Percentiles rank a stretch among this genome's conserved stretches.
phyloP scores from a whole-genome alignment of 2,113 vertebrate species.

The Grammomys dolichurus region DNA sequence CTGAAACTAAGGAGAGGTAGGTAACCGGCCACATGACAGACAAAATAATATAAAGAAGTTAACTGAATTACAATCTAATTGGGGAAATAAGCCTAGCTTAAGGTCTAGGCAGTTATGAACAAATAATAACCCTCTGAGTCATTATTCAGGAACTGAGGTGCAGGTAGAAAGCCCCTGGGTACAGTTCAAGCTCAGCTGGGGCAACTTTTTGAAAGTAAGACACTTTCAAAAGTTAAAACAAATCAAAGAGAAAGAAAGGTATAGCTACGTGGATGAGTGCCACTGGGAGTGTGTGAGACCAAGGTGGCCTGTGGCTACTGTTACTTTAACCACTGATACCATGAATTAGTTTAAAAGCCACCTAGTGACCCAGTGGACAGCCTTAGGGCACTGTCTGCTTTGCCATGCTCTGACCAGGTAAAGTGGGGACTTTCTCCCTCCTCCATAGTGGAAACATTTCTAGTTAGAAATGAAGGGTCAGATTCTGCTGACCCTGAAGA shows the following conservation, averaged over 20 bases:
- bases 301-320: fast-evolving
- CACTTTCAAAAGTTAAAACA: neutral
- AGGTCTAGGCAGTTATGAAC: too few relatives aligned
- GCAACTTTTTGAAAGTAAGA: neutral
- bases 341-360: neutral
- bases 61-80: too few relatives aligned
- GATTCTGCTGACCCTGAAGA: neutral
- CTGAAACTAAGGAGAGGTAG: too few relatives aligned
- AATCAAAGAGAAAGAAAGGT: neutral
- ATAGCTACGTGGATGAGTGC: neutral
- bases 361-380: too few relatives aligned
- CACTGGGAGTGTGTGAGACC: too few relatives aligned
- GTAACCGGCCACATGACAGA: too few relatives aligned
- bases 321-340: neutral
- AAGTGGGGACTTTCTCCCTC: fast-evolving
- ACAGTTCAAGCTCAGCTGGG: neutral
- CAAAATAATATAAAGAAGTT: too few relatives aligned
- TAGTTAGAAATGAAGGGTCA: neutral
- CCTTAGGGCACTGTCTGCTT: neutral
- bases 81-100: too few relatives aligned
- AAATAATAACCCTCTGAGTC: too few relatives aligned
- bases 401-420: too few relatives aligned
- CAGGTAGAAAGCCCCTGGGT: too few relatives aligned
- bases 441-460: neutral
- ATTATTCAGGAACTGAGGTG: too few relatives aligned